Base-by-base conservation (phyloP, 2,113 vertebrate species). In the Epinephelus cyanopodus region DNA sequence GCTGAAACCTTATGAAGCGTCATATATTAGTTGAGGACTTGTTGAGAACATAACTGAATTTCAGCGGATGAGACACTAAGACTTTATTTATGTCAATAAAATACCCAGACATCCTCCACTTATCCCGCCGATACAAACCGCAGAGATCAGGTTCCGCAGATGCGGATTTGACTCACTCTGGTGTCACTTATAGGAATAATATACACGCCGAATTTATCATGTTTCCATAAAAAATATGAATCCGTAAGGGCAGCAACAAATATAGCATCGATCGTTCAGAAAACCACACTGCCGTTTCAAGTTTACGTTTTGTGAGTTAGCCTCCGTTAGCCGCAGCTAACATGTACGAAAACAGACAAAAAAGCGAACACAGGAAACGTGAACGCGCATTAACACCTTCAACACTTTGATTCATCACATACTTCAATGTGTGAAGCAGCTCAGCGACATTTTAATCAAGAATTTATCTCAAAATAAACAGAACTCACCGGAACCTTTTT, bases 401-500 rank as follows among this genome's bases (percentile, higher is more conserved):
- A 37, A 0, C 19, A 71, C 33, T 3, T 1, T 10, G 0, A 3
- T 8, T 8, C 3, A 15, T 21, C 17, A 10, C 2, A 17, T 3
- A 33, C 6, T 4, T 13, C 4, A 12, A 3, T 0, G 23, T 61
- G 21, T 45, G 0, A 11, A 0, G n/a, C 3, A 9, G 3, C 4
- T 0, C 0, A 18, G 54, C 3, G 21, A 0, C 61, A 14, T 63
- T 17, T 42, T 11, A 9, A 11, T 0, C 8, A 0, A 1, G 3
- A 10, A n/a, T 42, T 25, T 3, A 0, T 0, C 4, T 2, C 1
- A 39, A 37, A 19, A 15, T 0, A 1, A 45, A 0, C 0, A 0
- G 12, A 61, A 89, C 90, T 75, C 56, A 93, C 92, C 92, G 12
- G 92, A 94, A 1, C 1, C 52, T n/a, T 93, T 94, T 85, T 94